Conservation (phyloP, 2,888 invertebrate genomes). For the Sialis lutaria region DNA sequence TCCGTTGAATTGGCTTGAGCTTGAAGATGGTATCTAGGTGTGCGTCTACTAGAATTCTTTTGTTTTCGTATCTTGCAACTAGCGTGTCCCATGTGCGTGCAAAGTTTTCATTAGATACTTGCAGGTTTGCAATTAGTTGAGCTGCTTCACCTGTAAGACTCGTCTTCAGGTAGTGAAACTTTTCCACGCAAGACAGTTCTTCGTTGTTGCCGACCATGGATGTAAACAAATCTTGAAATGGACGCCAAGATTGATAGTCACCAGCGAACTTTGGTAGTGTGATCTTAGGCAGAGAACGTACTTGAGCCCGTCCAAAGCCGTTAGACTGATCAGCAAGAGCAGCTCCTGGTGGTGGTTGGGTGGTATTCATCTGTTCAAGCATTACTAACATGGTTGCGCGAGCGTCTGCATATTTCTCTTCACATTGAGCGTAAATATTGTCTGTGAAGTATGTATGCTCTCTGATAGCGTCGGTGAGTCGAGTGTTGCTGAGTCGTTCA, state of each 20-base stretch:
- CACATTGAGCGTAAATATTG: neutral
- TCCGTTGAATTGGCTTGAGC: neutral
- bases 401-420: neutral
- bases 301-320: neutral
- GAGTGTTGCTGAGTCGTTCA: too few relatives aligned
- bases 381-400: neutral
- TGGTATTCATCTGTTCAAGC: neutral
- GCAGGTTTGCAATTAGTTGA: slow-evolving; percentile 6
- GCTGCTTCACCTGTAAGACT: slow-evolving; percentile 8
- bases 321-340: neutral
- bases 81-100: slow-evolving; percentile 7
- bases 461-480: neutral
- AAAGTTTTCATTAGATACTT: slow-evolving; percentile 7
- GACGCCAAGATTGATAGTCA: neutral
- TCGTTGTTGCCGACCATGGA: slow-evolving; percentile 4
- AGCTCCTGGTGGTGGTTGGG: neutral
- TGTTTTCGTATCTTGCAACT: slow-evolving; percentile 9
- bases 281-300: slow-evolving; percentile 4
- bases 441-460: neutral
- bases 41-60: slow-evolving; percentile 5
- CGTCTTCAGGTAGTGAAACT: slow-evolving; percentile 8
- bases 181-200: slow-evolving; percentile 7
- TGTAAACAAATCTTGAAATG: slow-evolving; percentile 8
- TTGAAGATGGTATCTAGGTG: slow-evolving; percentile 8
- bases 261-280: slow-evolving; percentile 6